Percentiles rank a stretch among this genome's conserved stretches.
phyloP scores from a whole-genome alignment of 2,888 invertebrate species.

The Subacronicta megacephala region DNA sequence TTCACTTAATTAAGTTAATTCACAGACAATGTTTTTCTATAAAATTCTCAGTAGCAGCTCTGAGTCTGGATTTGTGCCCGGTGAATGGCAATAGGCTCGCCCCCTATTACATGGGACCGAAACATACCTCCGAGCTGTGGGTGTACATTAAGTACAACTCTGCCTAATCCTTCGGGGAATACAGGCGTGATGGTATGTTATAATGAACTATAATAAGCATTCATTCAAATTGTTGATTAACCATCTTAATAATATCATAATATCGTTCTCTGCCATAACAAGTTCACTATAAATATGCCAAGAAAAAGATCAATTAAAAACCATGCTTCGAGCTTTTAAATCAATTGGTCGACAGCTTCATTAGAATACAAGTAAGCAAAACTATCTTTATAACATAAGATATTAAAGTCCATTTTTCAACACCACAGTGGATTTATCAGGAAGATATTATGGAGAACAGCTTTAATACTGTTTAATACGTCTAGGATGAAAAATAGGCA shows the following conservation, averaged over 20 bases:
- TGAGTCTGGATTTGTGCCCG: no score
- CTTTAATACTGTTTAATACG: constrained; percentile 50
- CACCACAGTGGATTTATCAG: constrained; percentile 30
- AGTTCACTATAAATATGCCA: constrained; percentile 68
- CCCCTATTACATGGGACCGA: no score
- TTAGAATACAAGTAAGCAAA: constrained; percentile 57
- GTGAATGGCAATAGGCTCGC: no score
- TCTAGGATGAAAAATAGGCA: constrained; percentile 44
- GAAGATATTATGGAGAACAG: constrained; percentile 49
- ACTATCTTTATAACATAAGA: background rate
- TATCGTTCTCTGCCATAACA: constrained; percentile 35
- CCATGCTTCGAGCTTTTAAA: constrained; percentile 55
- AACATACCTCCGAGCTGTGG: no score
- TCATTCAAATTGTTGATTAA: no score
- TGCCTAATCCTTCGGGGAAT: no score
- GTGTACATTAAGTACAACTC: no score
- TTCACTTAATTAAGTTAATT: no score
- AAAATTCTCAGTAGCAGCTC: no score
- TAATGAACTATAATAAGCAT: no score
- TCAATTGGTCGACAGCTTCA: constrained; percentile 68
- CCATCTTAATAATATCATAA: constrained; percentile 9
- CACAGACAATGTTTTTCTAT: no score
- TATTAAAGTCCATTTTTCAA: constrained; percentile 5
- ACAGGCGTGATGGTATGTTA: no score
- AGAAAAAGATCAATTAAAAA: constrained; percentile 84